These are phyloP conservation scores for Galagoides demidoff DNA, from an alignment of 2,797 vertebrate genomes.

Conservation along the genomic window DNA sequence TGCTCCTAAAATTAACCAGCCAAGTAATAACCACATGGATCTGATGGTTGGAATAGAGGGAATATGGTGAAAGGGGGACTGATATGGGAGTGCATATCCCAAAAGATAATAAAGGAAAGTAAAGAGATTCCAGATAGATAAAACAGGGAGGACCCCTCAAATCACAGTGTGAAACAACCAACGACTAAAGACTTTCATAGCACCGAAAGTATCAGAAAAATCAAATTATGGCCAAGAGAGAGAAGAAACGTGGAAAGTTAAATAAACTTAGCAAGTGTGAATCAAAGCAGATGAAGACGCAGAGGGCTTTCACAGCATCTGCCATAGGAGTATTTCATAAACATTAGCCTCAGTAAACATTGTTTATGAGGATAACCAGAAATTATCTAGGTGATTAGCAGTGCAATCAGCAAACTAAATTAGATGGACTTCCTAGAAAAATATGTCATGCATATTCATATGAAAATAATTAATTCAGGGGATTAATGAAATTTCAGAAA, in stretches of 20 bases:
- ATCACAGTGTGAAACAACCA: slow-evolving; percentile 11
- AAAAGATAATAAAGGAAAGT: not conserved
- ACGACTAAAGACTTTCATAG: not conserved
- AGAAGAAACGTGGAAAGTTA: slow-evolving; percentile 22
- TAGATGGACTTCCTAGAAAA: slow-evolving; percentile 72
- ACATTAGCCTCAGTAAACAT: slow-evolving; percentile 54
- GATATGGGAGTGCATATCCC: not conserved
- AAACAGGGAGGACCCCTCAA: not conserved
- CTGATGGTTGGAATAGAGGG: not conserved
- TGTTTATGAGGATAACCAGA: slow-evolving; percentile 72
- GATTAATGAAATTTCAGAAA: slow-evolving; percentile 76
- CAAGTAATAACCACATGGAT: not conserved
- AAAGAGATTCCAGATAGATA: not conserved
- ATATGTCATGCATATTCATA: slow-evolving; percentile 74
- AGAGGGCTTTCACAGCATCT: slow-evolving; percentile 1
- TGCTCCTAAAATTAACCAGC: not conserved
- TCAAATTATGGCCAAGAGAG: not conserved
- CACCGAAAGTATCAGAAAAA: not conserved
- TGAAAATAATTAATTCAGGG: slow-evolving; percentile 74
- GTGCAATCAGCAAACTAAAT: slow-evolving; percentile 74
- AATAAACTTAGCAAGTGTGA: not conserved
- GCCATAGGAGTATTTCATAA: slow-evolving; percentile 16
- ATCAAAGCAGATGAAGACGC: not conserved
- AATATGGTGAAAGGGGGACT: fast-evolving
- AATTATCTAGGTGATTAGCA: slow-evolving; percentile 62